Evolutionary conservation across 2,797 vertebrate species (phyloP).

Genomic region (Amblyraja radiata): DNA sequence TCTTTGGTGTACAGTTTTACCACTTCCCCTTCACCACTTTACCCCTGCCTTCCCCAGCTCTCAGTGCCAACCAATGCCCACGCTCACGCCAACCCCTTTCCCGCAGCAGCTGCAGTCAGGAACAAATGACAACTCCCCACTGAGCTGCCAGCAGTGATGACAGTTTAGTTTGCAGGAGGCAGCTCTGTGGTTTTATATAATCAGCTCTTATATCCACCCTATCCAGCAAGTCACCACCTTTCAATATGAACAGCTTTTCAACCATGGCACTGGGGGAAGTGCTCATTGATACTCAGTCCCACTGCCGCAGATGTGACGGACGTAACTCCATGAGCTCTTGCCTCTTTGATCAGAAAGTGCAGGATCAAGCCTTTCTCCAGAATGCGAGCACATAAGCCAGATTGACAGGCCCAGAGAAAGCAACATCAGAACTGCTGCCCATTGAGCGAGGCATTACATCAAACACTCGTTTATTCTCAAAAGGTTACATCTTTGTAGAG

Average conservation of each 20-base stretch:
- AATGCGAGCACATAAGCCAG: background rate
- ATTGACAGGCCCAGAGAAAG: background rate
- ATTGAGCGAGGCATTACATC: too few species aligned
- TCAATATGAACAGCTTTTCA: background rate
- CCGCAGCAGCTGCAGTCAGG: background rate
- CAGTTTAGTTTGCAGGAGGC: background rate
- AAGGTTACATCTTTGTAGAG: background rate
- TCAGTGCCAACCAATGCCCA: background rate
- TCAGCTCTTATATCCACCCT: background rate
- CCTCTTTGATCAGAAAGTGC: background rate
- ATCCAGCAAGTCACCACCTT: background rate
- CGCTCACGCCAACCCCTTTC: background rate
- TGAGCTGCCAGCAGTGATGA: background rate
- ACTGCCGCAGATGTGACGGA: too few species aligned
- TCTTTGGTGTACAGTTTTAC: too few species aligned
- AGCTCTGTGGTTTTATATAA: background rate
- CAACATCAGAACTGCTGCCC: background rate
- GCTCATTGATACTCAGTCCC: background rate
- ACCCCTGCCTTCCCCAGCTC: background rate
- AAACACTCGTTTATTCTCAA: background rate
- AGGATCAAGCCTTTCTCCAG: background rate
- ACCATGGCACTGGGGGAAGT: background rate
- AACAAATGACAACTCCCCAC: background rate
- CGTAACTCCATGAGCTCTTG: background rate
- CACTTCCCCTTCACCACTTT: constrained; percentile 19